phyloP scores from a whole-genome alignment of 2,888 invertebrate genomes.

The Perdita meconis region DNA sequence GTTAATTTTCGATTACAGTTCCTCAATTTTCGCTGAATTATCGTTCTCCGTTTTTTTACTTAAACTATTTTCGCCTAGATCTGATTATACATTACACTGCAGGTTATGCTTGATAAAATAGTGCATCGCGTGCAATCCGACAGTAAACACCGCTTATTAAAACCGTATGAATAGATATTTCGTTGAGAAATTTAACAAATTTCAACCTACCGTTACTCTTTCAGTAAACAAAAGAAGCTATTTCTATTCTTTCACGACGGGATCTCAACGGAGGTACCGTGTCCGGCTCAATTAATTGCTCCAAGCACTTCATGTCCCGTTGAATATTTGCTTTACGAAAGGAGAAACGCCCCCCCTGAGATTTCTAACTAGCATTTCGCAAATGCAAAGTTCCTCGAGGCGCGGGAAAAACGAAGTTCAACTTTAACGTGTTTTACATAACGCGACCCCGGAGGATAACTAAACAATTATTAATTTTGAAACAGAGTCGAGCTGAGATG shows the following conservation, averaged over 20 bases:
- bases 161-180: background rate
- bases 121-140: too few species aligned
- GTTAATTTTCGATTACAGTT: too few species aligned
- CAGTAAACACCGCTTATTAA: background rate
- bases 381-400: constrained; percentile 28
- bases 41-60: too few species aligned
- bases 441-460: constrained; percentile 56
- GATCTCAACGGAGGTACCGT: constrained; percentile 8
- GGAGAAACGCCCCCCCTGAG: constrained; percentile 55
- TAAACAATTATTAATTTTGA: constrained; percentile 57
- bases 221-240: background rate
- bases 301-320: constrained; percentile 5
- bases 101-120: too few species aligned
- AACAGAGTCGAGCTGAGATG: constrained; percentile 18
- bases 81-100: too few species aligned
- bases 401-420: constrained; percentile 28
- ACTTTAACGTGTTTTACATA: constrained; percentile 57
- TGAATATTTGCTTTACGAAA: constrained; percentile 56
- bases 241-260: background rate
- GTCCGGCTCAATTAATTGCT: constrained; percentile 24
- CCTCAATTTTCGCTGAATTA: too few species aligned
- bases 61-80: too few species aligned
- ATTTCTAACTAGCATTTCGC: constrained; percentile 51
- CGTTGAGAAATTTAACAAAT: background rate
- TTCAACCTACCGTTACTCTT: too few species aligned